Percentiles rank a stretch among this genome's conserved stretches.
phyloP scores from a whole-genome alignment of 2,113 vertebrate species.

The Haliaeetus leucogaster region DNA sequence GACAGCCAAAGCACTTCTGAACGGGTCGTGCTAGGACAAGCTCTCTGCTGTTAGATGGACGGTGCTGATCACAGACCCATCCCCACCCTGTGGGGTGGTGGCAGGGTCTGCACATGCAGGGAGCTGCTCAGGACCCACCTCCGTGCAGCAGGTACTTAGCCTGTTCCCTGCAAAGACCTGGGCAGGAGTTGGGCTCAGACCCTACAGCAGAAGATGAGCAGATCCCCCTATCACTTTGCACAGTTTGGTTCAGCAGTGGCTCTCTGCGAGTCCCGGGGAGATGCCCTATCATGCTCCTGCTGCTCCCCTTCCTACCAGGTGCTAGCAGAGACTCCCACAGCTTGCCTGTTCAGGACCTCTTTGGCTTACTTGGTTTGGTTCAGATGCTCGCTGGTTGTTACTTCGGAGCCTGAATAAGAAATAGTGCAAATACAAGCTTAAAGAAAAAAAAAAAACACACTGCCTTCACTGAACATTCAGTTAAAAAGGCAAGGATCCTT shows the following conservation, averaged over 20 bases:
- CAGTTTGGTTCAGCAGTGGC: neutral
- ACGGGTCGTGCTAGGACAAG: fast-evolving
- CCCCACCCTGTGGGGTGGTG: fast-evolving
- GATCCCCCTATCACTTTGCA: neutral
- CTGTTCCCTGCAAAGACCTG: neutral
- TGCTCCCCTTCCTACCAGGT: neutral
- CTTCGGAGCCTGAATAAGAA: conserved; percentile 1
- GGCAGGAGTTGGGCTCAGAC: neutral
- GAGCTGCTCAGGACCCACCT: neutral
- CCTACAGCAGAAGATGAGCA: neutral
- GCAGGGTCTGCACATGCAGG: neutral
- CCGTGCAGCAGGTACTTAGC: neutral
- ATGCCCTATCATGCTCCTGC: neutral
- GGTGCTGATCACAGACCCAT: fast-evolving
- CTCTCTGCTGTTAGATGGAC: neutral
- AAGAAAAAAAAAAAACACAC: neutral
- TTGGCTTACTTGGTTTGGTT: conserved; percentile 26
- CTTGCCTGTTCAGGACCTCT: neutral
- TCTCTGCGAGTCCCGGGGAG: neutral
- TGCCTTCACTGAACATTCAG: neutral
- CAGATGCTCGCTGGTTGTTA: neutral
- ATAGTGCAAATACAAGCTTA: conserved; percentile 48
- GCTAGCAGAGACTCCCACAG: neutral
- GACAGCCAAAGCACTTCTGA: neutral
- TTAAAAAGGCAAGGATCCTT: neutral